Evolutionary conservation across 2,888 invertebrate species (phyloP).

Genomic region (Masnerella sp.): DNA sequence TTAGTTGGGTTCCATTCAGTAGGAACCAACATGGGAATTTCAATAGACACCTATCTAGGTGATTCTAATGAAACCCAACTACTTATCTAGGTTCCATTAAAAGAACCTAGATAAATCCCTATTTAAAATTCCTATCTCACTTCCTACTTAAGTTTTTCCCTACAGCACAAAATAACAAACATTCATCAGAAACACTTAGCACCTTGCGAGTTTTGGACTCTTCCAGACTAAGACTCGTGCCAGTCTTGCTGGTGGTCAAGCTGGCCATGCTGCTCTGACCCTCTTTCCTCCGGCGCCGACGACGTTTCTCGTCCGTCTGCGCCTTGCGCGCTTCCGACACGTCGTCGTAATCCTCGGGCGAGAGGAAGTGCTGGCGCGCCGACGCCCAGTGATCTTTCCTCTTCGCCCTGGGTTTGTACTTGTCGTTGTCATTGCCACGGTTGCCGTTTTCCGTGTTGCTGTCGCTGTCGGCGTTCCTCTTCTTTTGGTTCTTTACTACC

Average conservation of each 20-base stretch:
- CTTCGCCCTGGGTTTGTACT: conserved; percentile 67
- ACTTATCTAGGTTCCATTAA: no score
- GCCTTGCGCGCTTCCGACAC: conserved; percentile 66
- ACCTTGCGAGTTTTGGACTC: conserved; percentile 46
- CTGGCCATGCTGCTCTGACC: conserved; percentile 64
- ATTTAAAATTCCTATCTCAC: no score
- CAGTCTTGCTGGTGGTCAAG: conserved; percentile 62
- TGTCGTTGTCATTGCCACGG: conserved; percentile 67
- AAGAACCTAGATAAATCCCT: no score
- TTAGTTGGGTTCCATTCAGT: no score
- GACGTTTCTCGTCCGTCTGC: conserved; percentile 66
- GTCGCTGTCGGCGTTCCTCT: conserved; percentile 68
- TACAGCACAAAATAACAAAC: no score
- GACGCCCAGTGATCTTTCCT: conserved; percentile 76
- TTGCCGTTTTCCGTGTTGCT: conserved; percentile 68
- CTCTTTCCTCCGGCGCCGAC: conserved; percentile 67
- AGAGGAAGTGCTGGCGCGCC: conserved; percentile 73
- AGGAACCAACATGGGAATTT: no score
- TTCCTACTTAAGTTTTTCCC: no score
- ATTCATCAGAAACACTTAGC: no score
- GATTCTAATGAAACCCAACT: no score
- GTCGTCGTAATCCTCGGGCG: conserved; percentile 67
- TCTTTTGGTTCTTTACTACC: conserved; percentile 71
- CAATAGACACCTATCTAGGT: no score
- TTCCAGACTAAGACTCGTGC: conserved; percentile 61